phyloP scores from a whole-genome alignment of 2,113 vertebrate species.

The Lycaon pictus region DNA sequence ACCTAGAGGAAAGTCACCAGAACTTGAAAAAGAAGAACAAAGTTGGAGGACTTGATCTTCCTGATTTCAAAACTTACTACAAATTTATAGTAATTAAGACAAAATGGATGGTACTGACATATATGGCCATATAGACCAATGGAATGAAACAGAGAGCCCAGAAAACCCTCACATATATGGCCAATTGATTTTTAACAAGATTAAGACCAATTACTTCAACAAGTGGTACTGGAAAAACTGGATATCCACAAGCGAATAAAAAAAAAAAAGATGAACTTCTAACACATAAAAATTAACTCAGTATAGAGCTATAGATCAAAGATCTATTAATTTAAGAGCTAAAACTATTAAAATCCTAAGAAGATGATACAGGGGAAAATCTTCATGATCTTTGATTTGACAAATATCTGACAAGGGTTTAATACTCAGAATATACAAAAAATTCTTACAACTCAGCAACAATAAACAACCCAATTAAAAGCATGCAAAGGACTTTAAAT shows the following conservation, averaged over 20 bases:
- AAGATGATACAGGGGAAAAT: not conserved
- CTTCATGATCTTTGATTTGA: not conserved
- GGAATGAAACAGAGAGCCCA: not conserved
- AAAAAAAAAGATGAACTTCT: not conserved
- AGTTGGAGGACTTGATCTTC: slow-evolving; percentile 7
- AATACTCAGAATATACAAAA: slow-evolving; percentile 31
- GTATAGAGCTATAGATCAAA: not conserved
- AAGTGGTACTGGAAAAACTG: slow-evolving; percentile 16
- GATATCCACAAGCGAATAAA: not conserved
- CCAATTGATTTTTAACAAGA: not conserved
- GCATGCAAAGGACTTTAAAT: not conserved
- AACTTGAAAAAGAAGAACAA: slow-evolving; percentile 35
- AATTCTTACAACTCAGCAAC: slow-evolving; percentile 22
- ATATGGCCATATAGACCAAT: not conserved
- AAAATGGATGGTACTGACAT: not conserved
- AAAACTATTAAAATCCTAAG: slow-evolving; percentile 2
- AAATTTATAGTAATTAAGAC: not conserved
- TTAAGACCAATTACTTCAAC: not conserved
- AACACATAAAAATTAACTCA: slow-evolving; percentile 7
- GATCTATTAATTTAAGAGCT: slow-evolving; percentile 20
- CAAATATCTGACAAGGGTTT: not conserved
- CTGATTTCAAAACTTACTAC: not conserved
- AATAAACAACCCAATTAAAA: not conserved
- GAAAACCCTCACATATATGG: not conserved
- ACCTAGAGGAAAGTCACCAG: not conserved